Conservation (phyloP, 2,888 invertebrate genomes). For the Troides oblongomaculatus region DNA sequence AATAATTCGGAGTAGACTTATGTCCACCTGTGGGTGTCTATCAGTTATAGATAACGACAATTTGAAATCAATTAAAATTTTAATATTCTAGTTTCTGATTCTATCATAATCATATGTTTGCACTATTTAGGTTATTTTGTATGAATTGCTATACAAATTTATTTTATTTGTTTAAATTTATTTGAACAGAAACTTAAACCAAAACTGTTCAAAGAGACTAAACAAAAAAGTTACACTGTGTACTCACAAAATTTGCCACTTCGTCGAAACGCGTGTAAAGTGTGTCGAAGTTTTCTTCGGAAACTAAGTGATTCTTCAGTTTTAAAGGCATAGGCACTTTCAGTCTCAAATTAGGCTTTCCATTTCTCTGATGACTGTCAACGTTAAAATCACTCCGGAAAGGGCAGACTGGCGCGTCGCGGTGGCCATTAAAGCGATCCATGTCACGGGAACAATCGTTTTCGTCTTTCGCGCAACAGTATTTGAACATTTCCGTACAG, state of each 20-base stretch:
- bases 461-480: slow-evolving; percentile 21
- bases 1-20: no score
- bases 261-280: slow-evolving; percentile 60
- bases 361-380: slow-evolving; percentile 45
- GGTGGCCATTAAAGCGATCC: slow-evolving; percentile 47
- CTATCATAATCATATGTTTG: no score
- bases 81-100: no score
- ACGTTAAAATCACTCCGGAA: slow-evolving; percentile 54
- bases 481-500: slow-evolving; percentile 10
- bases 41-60: no score
- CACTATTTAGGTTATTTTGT: no score
- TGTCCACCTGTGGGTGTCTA: no score
- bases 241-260: slow-evolving; percentile 59
- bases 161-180: not conserved
- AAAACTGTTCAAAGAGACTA: not conserved
- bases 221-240: slow-evolving; percentile 7
- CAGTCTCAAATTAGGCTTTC: slow-evolving; percentile 58
- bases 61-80: no score
- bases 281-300: slow-evolving; percentile 57
- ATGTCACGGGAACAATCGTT: slow-evolving; percentile 22
- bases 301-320: slow-evolving; percentile 55
- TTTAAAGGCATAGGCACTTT: slow-evolving; percentile 66
- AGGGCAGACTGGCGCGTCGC: slow-evolving; percentile 48
- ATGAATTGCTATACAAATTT: no score
- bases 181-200: not conserved